Evolutionary conservation across 2,888 invertebrate species (phyloP), one percentile per base, ranked within the genome.

Genomic region (Latrodectus elegans): DNA sequence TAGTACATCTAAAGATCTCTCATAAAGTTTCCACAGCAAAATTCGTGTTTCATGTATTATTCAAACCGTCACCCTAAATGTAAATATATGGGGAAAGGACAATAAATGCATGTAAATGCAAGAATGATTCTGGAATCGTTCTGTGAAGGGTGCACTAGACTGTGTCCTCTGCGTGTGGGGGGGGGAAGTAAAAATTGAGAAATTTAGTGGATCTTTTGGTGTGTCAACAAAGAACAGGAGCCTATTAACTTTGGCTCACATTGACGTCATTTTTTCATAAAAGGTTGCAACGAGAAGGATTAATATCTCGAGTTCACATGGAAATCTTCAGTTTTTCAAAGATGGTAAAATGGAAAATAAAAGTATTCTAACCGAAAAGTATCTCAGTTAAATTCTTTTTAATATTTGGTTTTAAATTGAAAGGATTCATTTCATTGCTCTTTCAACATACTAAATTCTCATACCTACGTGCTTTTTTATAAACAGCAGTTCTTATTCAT

Each of bases 81-180:
- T 65, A 72, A 84, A 84, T 81, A 65, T 65, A 65, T 72, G 53
- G 49, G 49, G 26, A 49, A 79, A 71, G 51, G 26, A 53, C 68
- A 83, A 76, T 77, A 72, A 64, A 77, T 77, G 76, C 75, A 70
- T 83, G 71, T 26, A 26, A 75, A 75, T 70, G 68, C 67, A 67
- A 38, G 26, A 68, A 38, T 49, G 22, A 51, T 71, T 15, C 49
- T 77, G 26, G 64, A 49, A 49, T 72, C 60, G n/a, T 26, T 49
- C 38, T 55, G 49, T 65, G 76, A n/a, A 60, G 49, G 51, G 60
- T n/a, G 55, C 71, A 65, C 22, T 52, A 72, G 77, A 84, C 75
- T 84, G 84, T 84, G 72, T 65, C 84, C 22, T 71, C 17, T 65
- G 22, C 71, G 38, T 38, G 68, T n/a, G 55, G 53, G 67, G 64